Evolutionary conservation across 35 echinoderm and acorn worm species (phyloP), one percentile per base, ranked within the genome.

Genomic region (Ophioderma brevispina): DNA sequence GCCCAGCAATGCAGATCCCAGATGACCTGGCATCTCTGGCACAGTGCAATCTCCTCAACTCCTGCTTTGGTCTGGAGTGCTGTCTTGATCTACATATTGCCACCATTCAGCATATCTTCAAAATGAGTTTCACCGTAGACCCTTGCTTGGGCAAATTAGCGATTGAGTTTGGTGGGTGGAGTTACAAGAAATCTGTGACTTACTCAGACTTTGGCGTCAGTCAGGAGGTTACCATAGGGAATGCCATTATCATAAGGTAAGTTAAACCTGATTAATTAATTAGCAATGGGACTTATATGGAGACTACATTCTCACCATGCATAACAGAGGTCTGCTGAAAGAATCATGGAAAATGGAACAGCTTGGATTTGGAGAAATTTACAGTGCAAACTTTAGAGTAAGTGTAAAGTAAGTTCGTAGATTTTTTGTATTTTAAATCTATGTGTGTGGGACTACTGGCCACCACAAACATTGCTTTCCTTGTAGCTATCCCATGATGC

Each of bases 151-250:
- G 55, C 23, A 50, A 59, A 59, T 31, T 85, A 34, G 43, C 25
- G 33, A 13, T 85, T n/a, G 31, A 59, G 49, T 85, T 85, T 64
- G 52, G 37, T 36, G 64, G 64, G 17, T 85, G 82, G 82, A 30
- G 63, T 50, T 64, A 85, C 37, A 64, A 59, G 32, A 85, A 64
- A 85, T 64, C 82, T 13, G 13, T 85, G 28, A 33, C 82, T 36
- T 31, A 85, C 0, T 14, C 36, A 15, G 82, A 85, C 35, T 59
- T 85, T 36, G 55, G 35, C 33, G 35, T 64, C n/a, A 59, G 52
- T 36, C n/a, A 70, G 28, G 49, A 85, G 82, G 25, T 59, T 36
- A 64, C 52, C n/a, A 70, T 85, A 15, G 82, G 55, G 38, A 85
- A 85, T 34, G 39, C 64, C 21, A 21, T 75, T 18, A 35, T 1